Percentiles rank a stretch among this genome's conserved stretches.
Conservation (phyloP, 2,113 vertebrate species). For the Heptranchias perlo region DNA sequence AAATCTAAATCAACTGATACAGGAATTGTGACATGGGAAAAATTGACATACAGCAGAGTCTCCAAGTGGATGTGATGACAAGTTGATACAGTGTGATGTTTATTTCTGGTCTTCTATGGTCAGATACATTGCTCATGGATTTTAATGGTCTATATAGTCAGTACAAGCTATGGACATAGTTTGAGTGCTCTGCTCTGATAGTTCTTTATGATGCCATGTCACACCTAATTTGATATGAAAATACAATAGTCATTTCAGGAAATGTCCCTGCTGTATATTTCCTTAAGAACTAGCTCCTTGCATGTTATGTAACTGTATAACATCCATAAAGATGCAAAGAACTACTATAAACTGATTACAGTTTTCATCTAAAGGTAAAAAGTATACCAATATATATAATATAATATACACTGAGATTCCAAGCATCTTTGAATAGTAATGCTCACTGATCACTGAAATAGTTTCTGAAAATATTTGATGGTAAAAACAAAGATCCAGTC, state of each 20-base stretch:
- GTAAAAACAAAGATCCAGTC: conserved; percentile 41
- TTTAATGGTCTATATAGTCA: not conserved
- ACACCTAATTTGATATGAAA: not conserved
- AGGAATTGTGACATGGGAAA: not conserved
- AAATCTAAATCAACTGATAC: not conserved
- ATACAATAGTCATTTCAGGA: not conserved
- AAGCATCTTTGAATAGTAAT: not conserved
- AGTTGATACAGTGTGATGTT: not conserved
- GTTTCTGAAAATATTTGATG: conserved; percentile 50
- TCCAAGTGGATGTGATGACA: not conserved
- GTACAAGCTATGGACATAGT: not conserved
- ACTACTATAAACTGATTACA: not conserved
- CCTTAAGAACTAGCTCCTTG: not conserved
- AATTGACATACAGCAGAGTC: not conserved
- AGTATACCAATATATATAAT: not conserved
- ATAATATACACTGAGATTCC: not conserved
- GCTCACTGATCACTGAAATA: not conserved
- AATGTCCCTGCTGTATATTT: not conserved
- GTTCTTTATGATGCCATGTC: not conserved
- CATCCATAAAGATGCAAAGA: not conserved
- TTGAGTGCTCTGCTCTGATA: no score
- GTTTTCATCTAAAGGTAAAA: not conserved
- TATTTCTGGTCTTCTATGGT: not conserved
- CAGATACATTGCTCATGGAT: not conserved
- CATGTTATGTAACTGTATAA: not conserved